These are phyloP conservation scores for Tragelaphus scriptus DNA, from an alignment of 2,113 vertebrate species.

Conservation along the genomic window DNA sequence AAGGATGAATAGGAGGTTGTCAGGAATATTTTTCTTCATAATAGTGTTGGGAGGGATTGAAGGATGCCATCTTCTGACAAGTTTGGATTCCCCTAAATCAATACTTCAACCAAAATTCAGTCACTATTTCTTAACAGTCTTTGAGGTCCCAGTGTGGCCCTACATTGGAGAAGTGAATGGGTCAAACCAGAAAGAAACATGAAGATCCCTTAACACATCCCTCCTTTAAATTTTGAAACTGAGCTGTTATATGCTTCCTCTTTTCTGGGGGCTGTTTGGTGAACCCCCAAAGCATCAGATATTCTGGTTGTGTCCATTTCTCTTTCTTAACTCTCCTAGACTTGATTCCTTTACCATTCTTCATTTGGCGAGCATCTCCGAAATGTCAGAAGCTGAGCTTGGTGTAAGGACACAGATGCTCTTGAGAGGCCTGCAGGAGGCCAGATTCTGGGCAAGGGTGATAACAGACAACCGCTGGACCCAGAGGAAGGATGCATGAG, in stretches of 20 bases:
- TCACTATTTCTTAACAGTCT: too few relatives aligned
- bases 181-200: not conserved
- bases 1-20: not conserved
- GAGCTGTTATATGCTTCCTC: not conserved
- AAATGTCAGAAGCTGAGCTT: not conserved
- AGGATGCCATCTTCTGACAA: not conserved
- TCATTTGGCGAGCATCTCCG: not conserved
- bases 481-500: accelerated
- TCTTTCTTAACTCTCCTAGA: not conserved
- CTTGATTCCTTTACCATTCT: accelerated
- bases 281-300: not conserved
- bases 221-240: not conserved
- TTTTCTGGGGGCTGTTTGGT: not conserved
- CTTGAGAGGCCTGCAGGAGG: accelerated
- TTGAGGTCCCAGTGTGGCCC: not conserved
- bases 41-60: not conserved
- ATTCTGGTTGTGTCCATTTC: not conserved
- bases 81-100: not conserved
- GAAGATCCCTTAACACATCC: too few relatives aligned
- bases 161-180: not conserved
- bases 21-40: not conserved
- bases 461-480: accelerated
- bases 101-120: not conserved
- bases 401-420: not conserved
- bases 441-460: not conserved